These are phyloP conservation scores for Columba livia DNA, from an alignment of 2,113 vertebrate genomes.

Conservation along the genomic window DNA sequence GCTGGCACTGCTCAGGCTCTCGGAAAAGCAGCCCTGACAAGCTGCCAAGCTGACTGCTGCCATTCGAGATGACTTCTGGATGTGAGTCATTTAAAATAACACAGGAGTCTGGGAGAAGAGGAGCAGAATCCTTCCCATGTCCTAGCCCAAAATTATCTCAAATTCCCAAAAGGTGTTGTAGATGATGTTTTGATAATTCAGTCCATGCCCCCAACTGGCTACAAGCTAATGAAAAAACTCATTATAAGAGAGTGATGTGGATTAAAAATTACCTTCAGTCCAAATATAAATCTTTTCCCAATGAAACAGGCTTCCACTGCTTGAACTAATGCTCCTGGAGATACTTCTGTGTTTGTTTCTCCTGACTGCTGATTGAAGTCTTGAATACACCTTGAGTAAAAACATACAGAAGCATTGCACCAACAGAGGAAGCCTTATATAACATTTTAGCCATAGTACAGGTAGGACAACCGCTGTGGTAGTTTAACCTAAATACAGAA, in stretches of 20 bases:
- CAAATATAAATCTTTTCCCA: slow-evolving; percentile 83
- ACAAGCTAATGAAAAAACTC: not conserved
- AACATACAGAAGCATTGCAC: not conserved
- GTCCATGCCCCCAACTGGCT: not conserved
- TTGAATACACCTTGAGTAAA: slow-evolving; percentile 70
- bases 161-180: not conserved
- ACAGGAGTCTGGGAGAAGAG: not conserved
- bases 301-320: slow-evolving; percentile 84
- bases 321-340: slow-evolving; percentile 65
- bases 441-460: not conserved
- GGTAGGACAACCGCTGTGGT: too few relatives aligned
- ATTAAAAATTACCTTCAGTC: slow-evolving; percentile 80
- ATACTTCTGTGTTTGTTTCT: slow-evolving; percentile 31
- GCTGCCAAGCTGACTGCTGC: slow-evolving; percentile 16
- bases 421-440: not conserved
- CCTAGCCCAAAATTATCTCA: not conserved
- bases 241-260: not conserved
- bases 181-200: not conserved
- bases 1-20: slow-evolving; percentile 5
- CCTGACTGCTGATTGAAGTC: slow-evolving; percentile 56
- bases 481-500: not conserved
- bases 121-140: not conserved
- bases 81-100: not conserved
- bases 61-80: slow-evolving; percentile 4
- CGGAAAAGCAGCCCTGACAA: slow-evolving; percentile 20